Percentiles rank a stretch among this genome's conserved stretches.
Conservation (phyloP, 2,113 vertebrate species). For the Anthoscopus minutus region DNA sequence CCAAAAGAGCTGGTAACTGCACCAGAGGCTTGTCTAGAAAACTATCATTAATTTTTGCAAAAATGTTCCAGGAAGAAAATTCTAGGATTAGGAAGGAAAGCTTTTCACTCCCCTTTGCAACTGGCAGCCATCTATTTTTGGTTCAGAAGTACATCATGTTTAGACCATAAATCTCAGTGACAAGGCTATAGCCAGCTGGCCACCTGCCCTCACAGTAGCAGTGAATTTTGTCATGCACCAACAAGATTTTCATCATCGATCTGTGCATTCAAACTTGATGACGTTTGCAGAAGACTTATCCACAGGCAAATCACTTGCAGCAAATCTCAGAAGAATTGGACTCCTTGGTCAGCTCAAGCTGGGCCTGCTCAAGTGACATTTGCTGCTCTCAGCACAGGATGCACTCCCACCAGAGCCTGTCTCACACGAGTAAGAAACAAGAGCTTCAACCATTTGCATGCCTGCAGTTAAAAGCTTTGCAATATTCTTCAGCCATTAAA, state of each 20-base stretch:
- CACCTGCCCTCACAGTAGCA: neutral
- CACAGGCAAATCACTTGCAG: neutral
- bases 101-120: neutral
- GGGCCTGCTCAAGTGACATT: neutral
- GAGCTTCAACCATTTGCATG: neutral
- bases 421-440: neutral
- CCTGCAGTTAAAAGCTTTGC: neutral
- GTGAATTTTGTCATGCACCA: neutral
- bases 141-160: neutral
- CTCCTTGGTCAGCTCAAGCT: neutral
- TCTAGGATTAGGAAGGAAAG: neutral
- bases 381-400: neutral
- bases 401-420: neutral
- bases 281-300: neutral
- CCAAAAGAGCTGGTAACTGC: neutral
- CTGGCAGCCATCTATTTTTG: neutral
- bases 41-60: neutral
- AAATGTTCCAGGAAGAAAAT: neutral
- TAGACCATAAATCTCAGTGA: constrained; percentile 10
- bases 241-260: constrained; percentile 8
- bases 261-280: neutral
- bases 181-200: neutral
- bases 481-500: constrained; percentile 5
- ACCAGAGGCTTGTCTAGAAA: neutral
- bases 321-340: neutral